A percentile compares a stretch with the other conserved stretches of the same genome.
phyloP scores from a whole-genome alignment of 2,113 vertebrate genomes.

The Sceloporus tristichus region DNA sequence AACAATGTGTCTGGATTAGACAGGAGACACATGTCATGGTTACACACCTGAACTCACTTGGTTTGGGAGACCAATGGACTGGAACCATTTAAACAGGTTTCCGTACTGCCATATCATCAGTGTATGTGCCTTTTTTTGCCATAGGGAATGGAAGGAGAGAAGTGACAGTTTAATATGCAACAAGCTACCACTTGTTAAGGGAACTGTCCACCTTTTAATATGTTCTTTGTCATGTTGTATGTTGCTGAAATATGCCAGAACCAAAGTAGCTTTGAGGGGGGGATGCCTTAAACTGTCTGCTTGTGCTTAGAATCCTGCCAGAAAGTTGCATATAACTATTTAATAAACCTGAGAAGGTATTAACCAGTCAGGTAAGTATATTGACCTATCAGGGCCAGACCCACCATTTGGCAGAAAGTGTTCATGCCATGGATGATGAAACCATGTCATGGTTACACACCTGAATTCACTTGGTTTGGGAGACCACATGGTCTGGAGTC shows the following conservation, averaged over 20 bases:
- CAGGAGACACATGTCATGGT: too few relatives aligned
- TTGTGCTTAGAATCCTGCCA: not conserved
- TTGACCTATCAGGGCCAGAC: not conserved
- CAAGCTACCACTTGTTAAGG: not conserved
- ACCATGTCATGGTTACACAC: too few relatives aligned
- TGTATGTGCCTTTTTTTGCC: not conserved
- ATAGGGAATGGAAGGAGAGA: not conserved
- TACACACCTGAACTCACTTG: too few relatives aligned
- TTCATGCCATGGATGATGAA: too few relatives aligned
- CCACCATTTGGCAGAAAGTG: too few relatives aligned
- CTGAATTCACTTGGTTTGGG: too few relatives aligned
- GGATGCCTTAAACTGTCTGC: not conserved
- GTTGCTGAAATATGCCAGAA: not conserved
- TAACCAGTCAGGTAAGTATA: not conserved
- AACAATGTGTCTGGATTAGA: too few relatives aligned
- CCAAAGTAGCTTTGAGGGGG: not conserved
- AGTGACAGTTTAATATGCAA: not conserved
- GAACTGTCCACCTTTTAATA: not conserved
- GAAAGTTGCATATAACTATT: not conserved
- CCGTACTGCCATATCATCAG: not conserved
- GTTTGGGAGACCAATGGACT: not conserved
- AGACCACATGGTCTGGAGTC: too few relatives aligned
- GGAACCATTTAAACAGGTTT: not conserved
- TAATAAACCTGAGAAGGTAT: not conserved
- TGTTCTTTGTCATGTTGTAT: not conserved